Base-by-base conservation (phyloP, 2,888 invertebrate species). In the Drosophila trichaetosa region DNA sequence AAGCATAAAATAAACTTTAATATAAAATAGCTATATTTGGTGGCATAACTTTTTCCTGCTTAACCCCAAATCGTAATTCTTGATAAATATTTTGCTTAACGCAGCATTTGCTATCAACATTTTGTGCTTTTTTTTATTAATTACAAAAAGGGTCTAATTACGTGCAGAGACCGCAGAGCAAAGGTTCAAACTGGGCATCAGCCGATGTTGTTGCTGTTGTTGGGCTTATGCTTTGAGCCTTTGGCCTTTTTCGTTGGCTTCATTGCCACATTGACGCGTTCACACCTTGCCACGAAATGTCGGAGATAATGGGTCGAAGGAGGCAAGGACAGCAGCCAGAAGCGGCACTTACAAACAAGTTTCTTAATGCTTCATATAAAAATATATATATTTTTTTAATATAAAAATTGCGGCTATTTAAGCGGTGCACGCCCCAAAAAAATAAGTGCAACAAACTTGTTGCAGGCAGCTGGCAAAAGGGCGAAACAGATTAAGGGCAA, bases 251-350 rank as follows among this genome's bases (percentile, higher is more conserved):
- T 38, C 29, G 8, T 24, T 42, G 51, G 40, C 56, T 34, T 61
- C 72, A 80, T 80, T 76, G 73, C 75, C 88, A 81, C 83, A 83
- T 91, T 90, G 81, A 82, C 91, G 84, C 86, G 74, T 90, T 90
- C 88, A 90, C 90, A 91, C 91, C 86, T 90, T 82, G 73, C 33
- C 59, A 57, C 62, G 21, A 53, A 38, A 31, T 38, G n/a, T 57
- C 27, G 13, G 18, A n/a, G 24, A 13, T 21, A 46, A 21, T 46
- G 21, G 48, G 42, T 51, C 7, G 29, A 11, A 51, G 8, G 21
- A 27, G 36, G 33, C 33, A 53, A 34, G 66, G 57, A 46, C 48
- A 46, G 61, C 59, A 63, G 46, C 64, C 49, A 52, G 61, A 40
- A 56, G 77, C 72, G 65, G 69, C 76, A 68, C 29, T 69, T 53